Conservation (phyloP, 1,140 invertebrate species). For the Phymorhynchus buccinoides region DNA sequence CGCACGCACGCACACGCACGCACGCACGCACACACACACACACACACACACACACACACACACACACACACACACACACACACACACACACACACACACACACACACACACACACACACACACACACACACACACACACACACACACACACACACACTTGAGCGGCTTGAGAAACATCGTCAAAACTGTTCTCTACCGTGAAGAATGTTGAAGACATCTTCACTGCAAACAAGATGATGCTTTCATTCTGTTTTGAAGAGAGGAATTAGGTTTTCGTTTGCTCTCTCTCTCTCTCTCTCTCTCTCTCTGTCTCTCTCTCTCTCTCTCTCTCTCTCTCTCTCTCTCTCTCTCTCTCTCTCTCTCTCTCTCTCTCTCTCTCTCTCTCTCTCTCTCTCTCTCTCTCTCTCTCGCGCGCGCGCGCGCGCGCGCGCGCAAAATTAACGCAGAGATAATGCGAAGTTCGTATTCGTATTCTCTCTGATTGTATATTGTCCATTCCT, state of each 20-base stretch:
- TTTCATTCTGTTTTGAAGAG: too few relatives aligned
- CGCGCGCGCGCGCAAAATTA: too few relatives aligned
- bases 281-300: constrained; percentile 3
- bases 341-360: neutral
- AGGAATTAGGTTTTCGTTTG: too few relatives aligned
- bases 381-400: neutral
- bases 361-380: constrained; percentile 8
- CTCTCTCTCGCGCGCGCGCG: too few relatives aligned
- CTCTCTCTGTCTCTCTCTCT: neutral
- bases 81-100: neutral
- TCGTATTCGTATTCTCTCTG: too few relatives aligned
- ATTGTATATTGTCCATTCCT: too few relatives aligned
- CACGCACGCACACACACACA: neutral
- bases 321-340: neutral
- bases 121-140: neutral
- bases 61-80: constrained; percentile 14
- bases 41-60: constrained; percentile 4
- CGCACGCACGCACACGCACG: neutral
- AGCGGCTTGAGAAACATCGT: too few relatives aligned
- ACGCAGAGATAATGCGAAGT: too few relatives aligned
- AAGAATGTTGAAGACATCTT: too few relatives aligned
- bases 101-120: too few relatives aligned
- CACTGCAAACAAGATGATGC: too few relatives aligned
- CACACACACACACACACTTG: neutral
- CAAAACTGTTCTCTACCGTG: too few relatives aligned